phyloP scores from a whole-genome alignment of 1,140 invertebrate genomes.

The Drosophila tristis region DNA sequence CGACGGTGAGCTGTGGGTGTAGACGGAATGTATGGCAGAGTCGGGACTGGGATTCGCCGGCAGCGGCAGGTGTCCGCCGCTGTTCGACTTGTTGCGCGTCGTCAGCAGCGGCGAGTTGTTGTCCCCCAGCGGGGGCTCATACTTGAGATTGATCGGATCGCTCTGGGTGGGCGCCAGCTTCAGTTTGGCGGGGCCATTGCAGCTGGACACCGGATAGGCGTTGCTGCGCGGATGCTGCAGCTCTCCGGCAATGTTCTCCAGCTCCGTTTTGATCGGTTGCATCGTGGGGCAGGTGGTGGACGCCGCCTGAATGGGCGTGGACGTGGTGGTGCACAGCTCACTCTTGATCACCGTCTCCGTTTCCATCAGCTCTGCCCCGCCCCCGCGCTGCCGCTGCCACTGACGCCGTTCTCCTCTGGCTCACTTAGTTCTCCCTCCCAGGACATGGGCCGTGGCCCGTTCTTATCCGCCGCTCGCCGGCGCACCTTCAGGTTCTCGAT shows the following conservation, averaged over 20 bases:
- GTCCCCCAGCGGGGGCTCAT: slow-evolving; percentile 60
- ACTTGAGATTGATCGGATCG: slow-evolving; percentile 83
- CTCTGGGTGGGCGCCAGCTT: slow-evolving; percentile 79
- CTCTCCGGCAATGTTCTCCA: slow-evolving; percentile 69
- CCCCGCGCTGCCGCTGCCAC: too few relatives aligned
- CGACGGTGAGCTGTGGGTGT: slow-evolving; percentile 91
- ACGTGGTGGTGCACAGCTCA: slow-evolving; percentile 44
- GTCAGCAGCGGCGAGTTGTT: slow-evolving; percentile 81
- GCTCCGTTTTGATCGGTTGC: slow-evolving; percentile 68
- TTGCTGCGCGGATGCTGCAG: slow-evolving; percentile 47
- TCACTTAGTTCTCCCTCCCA: slow-evolving; percentile 96
- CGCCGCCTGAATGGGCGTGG: slow-evolving; percentile 7
- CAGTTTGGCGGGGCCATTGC: slow-evolving; percentile 40
- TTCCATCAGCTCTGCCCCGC: slow-evolving; percentile 84
- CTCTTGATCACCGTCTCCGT: slow-evolving; percentile 79
- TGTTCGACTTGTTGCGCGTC: slow-evolving; percentile 71
- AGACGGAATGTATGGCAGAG: slow-evolving; percentile 94
- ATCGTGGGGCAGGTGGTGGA: slow-evolving; percentile 15
- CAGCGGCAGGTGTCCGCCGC: slow-evolving; percentile 81
- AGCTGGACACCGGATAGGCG: slow-evolving; percentile 25
- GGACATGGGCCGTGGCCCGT: slow-evolving; percentile 90
- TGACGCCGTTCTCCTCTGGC: slow-evolving; percentile 72
- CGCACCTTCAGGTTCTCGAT: slow-evolving; percentile 82
- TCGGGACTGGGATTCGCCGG: slow-evolving; percentile 91
- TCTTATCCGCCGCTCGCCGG: slow-evolving; percentile 64